phyloP scores from a whole-genome alignment of 2,888 invertebrate species.

The Chrysina gloriosa region DNA sequence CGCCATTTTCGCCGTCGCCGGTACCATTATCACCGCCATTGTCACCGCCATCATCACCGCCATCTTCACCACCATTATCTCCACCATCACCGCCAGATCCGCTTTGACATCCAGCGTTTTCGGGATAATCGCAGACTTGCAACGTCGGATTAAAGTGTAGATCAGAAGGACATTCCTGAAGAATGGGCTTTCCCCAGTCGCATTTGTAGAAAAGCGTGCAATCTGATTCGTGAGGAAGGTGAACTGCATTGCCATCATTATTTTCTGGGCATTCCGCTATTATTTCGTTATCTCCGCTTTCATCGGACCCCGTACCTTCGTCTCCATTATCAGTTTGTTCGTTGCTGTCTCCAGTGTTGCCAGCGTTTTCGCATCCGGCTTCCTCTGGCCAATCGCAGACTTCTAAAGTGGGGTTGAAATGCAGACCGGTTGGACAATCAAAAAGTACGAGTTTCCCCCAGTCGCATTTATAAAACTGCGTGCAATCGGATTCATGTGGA shows the following conservation, averaged over 20 bases:
- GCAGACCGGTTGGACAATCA: slow-evolving; percentile 30
- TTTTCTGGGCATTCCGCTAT: slow-evolving; percentile 18
- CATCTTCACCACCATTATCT: not conserved
- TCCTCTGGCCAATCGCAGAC: slow-evolving; percentile 40
- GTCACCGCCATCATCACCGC: not conserved
- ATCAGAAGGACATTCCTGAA: slow-evolving; percentile 15
- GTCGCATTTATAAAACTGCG: slow-evolving; percentile 41
- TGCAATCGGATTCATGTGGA: slow-evolving; percentile 42
- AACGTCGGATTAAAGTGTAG: slow-evolving; percentile 24
- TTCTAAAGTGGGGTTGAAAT: slow-evolving; percentile 36
- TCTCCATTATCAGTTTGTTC: not conserved
- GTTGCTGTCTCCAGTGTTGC: not conserved
- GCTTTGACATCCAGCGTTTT: not conserved
- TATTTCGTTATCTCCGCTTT: not conserved
- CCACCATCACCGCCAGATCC: not conserved
- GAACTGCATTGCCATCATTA: not conserved
- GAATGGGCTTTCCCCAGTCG: slow-evolving; percentile 2
- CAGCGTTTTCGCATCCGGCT: slow-evolving; percentile 37
- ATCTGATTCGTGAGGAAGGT: slow-evolving; percentile 30
- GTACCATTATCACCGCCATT: not conserved
- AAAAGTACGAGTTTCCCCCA: slow-evolving; percentile 5
- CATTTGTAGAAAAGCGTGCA: slow-evolving; percentile 36
- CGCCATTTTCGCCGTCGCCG: not conserved
- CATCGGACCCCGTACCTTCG: slow-evolving; percentile 3
- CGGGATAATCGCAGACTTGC: not conserved